Evolutionary conservation across 2,888 invertebrate genomes (phyloP), one percentile per base, ranked within the genome.

Genomic region (Drosophila glabriapex): DNA sequence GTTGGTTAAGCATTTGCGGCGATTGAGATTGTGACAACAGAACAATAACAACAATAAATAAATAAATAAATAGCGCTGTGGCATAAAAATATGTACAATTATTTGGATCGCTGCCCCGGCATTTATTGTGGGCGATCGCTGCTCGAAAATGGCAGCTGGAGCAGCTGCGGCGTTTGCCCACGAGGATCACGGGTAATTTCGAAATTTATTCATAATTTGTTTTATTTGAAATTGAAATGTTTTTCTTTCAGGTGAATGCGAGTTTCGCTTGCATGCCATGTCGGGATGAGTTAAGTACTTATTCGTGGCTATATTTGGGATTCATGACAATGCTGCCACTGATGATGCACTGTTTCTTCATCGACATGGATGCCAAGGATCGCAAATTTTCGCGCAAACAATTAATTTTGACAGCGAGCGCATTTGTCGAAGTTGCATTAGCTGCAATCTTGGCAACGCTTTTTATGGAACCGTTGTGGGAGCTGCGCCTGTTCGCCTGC

Each of bases 241-340:
- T 64, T 62, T 25, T 33, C 1, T 12, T 41, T 6, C 16, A 87
- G 87, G 90, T 87, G 14, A 94, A 92, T 56, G 95, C 95, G 1
- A 97, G 96, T 65, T 92, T 80, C 50, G 95, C 96, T 49, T 98
- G 99, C 92, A 93, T 95, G 25, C 95, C 95, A 3, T 99, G 99
- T 91, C 94, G 95, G 2, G 96, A 96, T 63, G 94, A 94, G 41
- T 97, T 98, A 0, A 94, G 95, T 19, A 95, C 97, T 49, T 99
- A 99, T 91, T 99, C 99, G 89, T 98, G 98, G 97, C 95, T 99
- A 53, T 95, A 99, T 29, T 95, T 99, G n/a, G 97, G 98, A 2
- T 99, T 99, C 91, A 98, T 99, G 97, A 97, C 97, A 0, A 93
- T 99, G 22, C 92, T 98, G 52, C 97, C 98, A 0, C 94, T 99